Evolutionary conservation across 1,140 invertebrate genomes (phyloP), one percentile per base, ranked within the genome.

Genomic region (Leptopilina boulardi): DNA sequence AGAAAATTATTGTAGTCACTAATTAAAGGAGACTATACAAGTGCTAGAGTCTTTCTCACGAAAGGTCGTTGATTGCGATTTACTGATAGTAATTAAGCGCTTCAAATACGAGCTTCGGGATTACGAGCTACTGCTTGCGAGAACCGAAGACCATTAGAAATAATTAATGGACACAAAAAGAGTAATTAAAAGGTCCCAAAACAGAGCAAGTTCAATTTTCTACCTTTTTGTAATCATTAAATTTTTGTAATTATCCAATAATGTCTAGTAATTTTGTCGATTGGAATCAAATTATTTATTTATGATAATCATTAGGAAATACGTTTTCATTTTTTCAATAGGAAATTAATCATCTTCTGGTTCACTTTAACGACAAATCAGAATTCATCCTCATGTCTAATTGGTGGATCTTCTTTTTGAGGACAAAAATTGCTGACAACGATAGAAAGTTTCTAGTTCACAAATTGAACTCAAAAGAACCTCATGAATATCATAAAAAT

Each of bases 31-130:
- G 26, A 11, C 59, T n/a, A 38, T 38, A 30, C 23, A 26, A 15
- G 59, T 66, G 23, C 59, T 34, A 15, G 3, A 23, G 59, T 66
- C 59, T 66, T 66, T 30, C 23, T 66, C 26, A n/a, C 59, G 8
- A 30, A 66, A 66, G 11, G 23, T 30, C 59, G 59, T 66, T 66
- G 59, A 66, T 66, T 66, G 59, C 59, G 23, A 66, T 66, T 66
- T 66, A 66, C 59, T 66, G 26, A 66, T 26, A 66, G 59, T 66
- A 66, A 66, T 66, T 66, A 66, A 66, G 26, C 59, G 59, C 21
- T 23, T 66, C 59, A 30, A 66, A 66, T 30, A 26, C 59, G 59
- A 30, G 59, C 59, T 66, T 66, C 23, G 26, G 21, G 59, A 23
- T 66, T 66, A 30, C 59, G 23, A 66, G 59, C 26, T 66, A 66